Percentiles rank a stretch among this genome's conserved stretches.
Conservation (phyloP, 2,888 invertebrate species). For the Margaritifera margaritifera region DNA sequence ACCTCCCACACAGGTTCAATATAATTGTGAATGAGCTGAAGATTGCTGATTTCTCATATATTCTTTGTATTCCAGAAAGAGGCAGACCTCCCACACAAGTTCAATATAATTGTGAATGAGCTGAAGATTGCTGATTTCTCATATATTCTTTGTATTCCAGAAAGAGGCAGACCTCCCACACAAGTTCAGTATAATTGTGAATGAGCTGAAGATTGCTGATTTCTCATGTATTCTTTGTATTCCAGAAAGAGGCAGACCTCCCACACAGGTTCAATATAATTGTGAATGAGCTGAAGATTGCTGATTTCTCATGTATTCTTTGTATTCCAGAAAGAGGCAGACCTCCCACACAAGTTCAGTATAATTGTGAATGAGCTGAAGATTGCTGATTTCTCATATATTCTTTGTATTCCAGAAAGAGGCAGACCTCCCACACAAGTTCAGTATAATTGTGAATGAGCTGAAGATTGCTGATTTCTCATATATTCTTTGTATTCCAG, state of each 20-base stretch:
- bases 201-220: slow-evolving; percentile 71
- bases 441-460: slow-evolving; percentile 72
- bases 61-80: slow-evolving; percentile 56
- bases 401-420: slow-evolving; percentile 56
- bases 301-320: no score
- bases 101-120: slow-evolving; percentile 72
- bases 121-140: slow-evolving; percentile 70
- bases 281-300: slow-evolving; percentile 70
- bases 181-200: slow-evolving; percentile 71
- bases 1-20: slow-evolving; percentile 71
- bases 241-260: slow-evolving; percentile 64
- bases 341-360: slow-evolving; percentile 71
- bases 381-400: no score
- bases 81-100: slow-evolving; percentile 70
- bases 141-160: no score
- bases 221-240: no score
- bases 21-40: slow-evolving; percentile 72
- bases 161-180: slow-evolving; percentile 68
- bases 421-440: slow-evolving; percentile 70
- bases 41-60: no score
- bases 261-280: slow-evolving; percentile 72
- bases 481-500: no score
- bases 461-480: slow-evolving; percentile 70
- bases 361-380: slow-evolving; percentile 72
- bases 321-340: slow-evolving; percentile 59